phyloP scores from a whole-genome alignment of 2,888 invertebrate genomes.

The Colletes collaris region DNA sequence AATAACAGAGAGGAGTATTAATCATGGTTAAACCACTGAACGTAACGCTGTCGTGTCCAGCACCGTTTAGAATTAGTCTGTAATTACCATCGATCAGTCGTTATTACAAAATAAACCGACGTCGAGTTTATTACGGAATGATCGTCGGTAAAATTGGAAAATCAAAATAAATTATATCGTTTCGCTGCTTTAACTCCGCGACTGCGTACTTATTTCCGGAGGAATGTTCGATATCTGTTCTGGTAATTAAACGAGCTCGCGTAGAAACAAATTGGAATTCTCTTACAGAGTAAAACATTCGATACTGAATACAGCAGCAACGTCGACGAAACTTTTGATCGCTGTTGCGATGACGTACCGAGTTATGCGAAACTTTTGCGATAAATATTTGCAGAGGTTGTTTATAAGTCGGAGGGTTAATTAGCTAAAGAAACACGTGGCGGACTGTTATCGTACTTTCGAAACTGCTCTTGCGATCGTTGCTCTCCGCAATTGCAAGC shows the following conservation, averaged over 20 bases:
- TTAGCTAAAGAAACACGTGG: background rate
- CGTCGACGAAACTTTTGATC: background rate
- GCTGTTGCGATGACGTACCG: background rate
- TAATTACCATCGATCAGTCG: conserved; percentile 26
- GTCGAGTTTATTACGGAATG: no score
- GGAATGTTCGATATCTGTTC: conserved; percentile 14
- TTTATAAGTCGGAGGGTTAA: background rate
- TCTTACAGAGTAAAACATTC: background rate
- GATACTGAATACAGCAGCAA: background rate
- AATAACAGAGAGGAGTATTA: conserved; percentile 49
- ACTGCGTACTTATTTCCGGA: background rate
- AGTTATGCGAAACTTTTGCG: background rate
- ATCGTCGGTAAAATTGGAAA: background rate
- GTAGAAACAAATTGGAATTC: conserved; percentile 12
- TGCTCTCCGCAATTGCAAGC: background rate
- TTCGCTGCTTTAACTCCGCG: background rate
- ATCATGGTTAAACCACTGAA: conserved; percentile 56
- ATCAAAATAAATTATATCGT: background rate
- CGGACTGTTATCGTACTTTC: background rate
- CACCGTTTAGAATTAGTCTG: conserved; percentile 23
- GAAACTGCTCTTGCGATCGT: background rate
- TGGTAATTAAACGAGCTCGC: conserved; percentile 15
- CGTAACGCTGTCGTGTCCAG: conserved; percentile 25
- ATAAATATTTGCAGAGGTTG: background rate
- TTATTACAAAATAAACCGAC: background rate